Conservation (phyloP, 2,113 vertebrate genomes). For the Epinephelus moara region DNA sequence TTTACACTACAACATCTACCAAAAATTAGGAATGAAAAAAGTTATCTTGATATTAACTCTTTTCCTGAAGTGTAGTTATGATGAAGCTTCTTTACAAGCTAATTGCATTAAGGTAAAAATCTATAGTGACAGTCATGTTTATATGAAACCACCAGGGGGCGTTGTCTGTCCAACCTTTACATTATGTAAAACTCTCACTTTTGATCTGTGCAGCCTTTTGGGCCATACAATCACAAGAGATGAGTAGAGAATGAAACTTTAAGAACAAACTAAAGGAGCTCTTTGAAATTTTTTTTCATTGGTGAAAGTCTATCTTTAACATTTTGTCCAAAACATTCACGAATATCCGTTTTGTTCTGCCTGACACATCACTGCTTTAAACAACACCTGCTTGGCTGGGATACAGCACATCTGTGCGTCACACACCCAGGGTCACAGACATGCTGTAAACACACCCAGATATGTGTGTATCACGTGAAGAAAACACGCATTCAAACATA, state of each 20-base stretch:
- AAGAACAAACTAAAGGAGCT: background rate
- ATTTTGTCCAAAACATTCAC: background rate
- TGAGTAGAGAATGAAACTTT: constrained; percentile 16
- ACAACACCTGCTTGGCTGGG: background rate
- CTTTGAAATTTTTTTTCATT: background rate
- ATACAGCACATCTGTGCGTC: constrained; percentile 23
- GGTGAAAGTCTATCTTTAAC: background rate
- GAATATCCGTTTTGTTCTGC: constrained; percentile 20
- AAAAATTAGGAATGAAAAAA: background rate
- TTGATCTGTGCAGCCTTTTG: background rate
- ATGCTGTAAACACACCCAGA: constrained; percentile 5
- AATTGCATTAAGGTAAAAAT: too few species aligned
- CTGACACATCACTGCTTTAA: constrained; percentile 4
- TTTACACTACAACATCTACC: too few species aligned
- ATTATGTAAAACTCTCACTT: background rate
- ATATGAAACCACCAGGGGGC: constrained; percentile 51
- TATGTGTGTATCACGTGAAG: background rate
- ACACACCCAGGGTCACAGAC: constrained; percentile 25
- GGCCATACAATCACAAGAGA: background rate
- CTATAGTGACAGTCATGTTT: background rate
- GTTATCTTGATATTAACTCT: background rate
- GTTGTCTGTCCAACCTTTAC: constrained; percentile 1
- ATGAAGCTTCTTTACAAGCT: background rate
- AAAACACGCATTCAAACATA: background rate
- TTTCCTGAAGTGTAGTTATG: background rate